Conservation (phyloP, 2,797 vertebrate species). For the Lerista edwardsae region DNA sequence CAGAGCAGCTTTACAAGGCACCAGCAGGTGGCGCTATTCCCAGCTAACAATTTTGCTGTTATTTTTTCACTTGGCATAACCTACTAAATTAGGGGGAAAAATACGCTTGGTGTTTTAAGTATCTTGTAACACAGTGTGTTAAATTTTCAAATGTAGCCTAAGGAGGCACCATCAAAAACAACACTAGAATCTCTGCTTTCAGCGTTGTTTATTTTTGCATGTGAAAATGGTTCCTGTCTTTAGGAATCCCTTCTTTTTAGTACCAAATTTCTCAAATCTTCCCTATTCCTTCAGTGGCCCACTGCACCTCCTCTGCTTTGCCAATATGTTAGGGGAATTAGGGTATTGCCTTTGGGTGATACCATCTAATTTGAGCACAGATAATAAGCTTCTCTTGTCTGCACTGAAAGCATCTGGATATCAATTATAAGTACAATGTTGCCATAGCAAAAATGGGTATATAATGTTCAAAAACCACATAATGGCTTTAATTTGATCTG, state of each 20-base stretch:
- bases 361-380: neutral
- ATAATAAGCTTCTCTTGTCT: neutral
- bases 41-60: neutral
- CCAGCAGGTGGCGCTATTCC: too few species aligned
- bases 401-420: neutral
- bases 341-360: too few species aligned
- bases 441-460: too few species aligned
- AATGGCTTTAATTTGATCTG: neutral
- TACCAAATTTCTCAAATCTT: neutral
- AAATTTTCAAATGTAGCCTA: too few species aligned
- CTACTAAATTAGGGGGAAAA: too few species aligned
- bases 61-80: neutral
- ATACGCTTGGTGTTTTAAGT: too few species aligned
- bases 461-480: neutral
- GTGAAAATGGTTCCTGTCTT: neutral
- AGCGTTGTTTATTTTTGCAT: neutral
- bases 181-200: neutral
- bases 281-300: neutral
- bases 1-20: too few species aligned
- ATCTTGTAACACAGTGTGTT: too few species aligned
- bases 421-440: neutral
- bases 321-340: too few species aligned
- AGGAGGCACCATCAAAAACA: too few species aligned
- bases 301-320: too few species aligned
- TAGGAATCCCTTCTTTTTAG: slow-evolving; percentile 4